Evolutionary conservation across 2,113 vertebrate genomes (phyloP).

Genomic region (Marcusenius ussheri): DNA sequence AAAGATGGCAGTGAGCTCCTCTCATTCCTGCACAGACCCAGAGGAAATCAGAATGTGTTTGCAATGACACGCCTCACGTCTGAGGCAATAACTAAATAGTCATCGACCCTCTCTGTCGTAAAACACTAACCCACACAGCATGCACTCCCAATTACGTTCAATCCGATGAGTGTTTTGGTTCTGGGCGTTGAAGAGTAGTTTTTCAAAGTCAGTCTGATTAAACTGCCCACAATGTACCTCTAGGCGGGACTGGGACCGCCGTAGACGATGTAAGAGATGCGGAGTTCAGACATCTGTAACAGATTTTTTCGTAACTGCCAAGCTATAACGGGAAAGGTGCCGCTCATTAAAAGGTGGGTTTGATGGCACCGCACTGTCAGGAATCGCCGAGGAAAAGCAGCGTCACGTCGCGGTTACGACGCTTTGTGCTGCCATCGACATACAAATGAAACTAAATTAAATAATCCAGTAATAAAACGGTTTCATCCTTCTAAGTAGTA

Average conservation of each 20-base stretch:
- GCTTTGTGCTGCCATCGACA: not conserved
- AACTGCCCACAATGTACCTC: not conserved
- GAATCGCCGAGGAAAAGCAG: not conserved
- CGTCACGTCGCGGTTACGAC: not conserved
- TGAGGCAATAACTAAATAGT: constrained; percentile 6
- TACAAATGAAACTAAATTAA: not conserved
- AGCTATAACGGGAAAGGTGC: not conserved
- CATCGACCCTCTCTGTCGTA: not conserved
- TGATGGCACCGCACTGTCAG: not conserved
- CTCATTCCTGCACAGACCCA: not conserved
- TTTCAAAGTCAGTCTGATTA: not conserved
- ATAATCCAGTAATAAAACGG: not conserved
- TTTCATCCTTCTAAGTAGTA: constrained; percentile 5
- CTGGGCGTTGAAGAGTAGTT: not conserved
- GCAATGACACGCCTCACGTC: not conserved
- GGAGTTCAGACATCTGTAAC: not conserved
- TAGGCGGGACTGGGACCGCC: not conserved
- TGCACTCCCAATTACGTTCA: not conserved
- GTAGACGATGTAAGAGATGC: not conserved
- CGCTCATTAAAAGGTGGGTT: not conserved
- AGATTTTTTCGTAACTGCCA: not conserved
- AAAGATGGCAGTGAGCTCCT: not conserved
- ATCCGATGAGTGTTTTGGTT: not conserved
- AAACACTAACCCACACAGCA: not conserved
- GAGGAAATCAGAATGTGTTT: constrained; percentile 1